Evolutionary conservation across 2,797 vertebrate species (phyloP).

Genomic region (Octomys mimax): DNA sequence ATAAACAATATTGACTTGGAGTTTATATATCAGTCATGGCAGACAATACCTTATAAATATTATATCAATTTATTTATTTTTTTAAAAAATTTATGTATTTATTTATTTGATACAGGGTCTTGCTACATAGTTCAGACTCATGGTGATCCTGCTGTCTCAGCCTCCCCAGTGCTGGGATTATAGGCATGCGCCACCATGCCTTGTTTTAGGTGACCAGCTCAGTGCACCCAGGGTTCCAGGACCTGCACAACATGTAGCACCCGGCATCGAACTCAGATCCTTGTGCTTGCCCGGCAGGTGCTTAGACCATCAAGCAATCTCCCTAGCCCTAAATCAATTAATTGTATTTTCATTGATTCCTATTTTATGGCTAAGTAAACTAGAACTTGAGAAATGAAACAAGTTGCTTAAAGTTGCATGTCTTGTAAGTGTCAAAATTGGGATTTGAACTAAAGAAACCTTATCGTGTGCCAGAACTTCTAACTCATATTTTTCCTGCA

Average conservation of each 20-base stretch:
- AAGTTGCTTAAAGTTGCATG: constrained; percentile 44
- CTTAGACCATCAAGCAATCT: too few relatives aligned
- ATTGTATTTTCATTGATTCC: constrained; percentile 8
- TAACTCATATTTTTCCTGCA: neutral
- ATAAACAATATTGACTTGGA: constrained; percentile 66
- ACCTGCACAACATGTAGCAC: too few relatives aligned
- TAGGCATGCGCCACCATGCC: too few relatives aligned
- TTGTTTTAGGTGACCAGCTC: too few relatives aligned
- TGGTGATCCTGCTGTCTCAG: too few relatives aligned
- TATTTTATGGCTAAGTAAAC: constrained; percentile 35
- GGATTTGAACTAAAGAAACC: constrained; percentile 15
- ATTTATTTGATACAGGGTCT: too few relatives aligned
- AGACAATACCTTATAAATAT: constrained; percentile 48
- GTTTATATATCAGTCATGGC: neutral
- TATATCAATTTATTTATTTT: neutral
- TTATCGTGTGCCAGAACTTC: neutral
- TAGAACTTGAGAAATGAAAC: constrained; percentile 20
- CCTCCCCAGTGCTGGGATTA: too few relatives aligned
- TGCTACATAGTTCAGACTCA: too few relatives aligned
- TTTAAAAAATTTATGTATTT: too few relatives aligned
- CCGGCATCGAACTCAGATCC: too few relatives aligned
- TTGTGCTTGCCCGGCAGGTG: too few relatives aligned
- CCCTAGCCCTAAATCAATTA: neutral
- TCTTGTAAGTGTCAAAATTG: neutral
- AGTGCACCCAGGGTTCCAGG: too few relatives aligned